These are phyloP conservation scores for Hemicrepidius hirtus DNA, from an alignment of 2,888 invertebrate genomes.

Conservation along the genomic window DNA sequence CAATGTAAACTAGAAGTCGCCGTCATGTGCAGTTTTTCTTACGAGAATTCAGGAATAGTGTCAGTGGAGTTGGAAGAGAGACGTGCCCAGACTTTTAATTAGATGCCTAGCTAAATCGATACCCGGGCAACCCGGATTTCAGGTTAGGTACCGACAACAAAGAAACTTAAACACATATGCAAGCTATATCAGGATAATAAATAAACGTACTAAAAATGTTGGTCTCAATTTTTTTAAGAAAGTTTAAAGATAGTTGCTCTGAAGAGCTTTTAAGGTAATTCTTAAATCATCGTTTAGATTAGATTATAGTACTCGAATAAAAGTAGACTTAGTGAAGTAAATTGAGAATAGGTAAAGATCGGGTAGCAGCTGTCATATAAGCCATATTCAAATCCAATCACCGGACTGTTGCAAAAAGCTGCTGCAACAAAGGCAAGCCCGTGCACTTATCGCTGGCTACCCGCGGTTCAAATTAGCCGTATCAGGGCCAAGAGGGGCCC, in stretches of 20 bases:
- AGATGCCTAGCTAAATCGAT: constrained; percentile 72
- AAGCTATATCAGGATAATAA: constrained; percentile 1
- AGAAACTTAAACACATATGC: constrained; percentile 34
- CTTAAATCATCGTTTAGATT: too few relatives aligned
- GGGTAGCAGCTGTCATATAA: constrained; percentile 57
- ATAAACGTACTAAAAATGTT: too few relatives aligned
- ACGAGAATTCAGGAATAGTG: constrained; percentile 70
- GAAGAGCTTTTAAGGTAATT: too few relatives aligned
- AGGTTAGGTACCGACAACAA: constrained; percentile 41
- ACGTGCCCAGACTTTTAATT: constrained; percentile 73
- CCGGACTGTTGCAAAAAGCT: constrained; percentile 67
- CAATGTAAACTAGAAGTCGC: constrained; percentile 37
- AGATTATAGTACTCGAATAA: not conserved
- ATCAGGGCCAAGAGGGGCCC: constrained; percentile 66
- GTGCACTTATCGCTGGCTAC: constrained; percentile 70
- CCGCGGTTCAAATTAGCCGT: constrained; percentile 73
- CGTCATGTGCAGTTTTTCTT: constrained; percentile 52
- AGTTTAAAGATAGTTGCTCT: too few relatives aligned
- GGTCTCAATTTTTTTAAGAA: too few relatives aligned
- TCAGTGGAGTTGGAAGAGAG: constrained; percentile 71
- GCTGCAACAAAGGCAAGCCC: constrained; percentile 64
- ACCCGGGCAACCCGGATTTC: constrained; percentile 59
- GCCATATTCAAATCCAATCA: constrained; percentile 70
- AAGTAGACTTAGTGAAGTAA: constrained; percentile 32
- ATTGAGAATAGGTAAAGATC: constrained; percentile 49